Conservation (phyloP, 2,888 invertebrate species). For the Biston betularia region DNA sequence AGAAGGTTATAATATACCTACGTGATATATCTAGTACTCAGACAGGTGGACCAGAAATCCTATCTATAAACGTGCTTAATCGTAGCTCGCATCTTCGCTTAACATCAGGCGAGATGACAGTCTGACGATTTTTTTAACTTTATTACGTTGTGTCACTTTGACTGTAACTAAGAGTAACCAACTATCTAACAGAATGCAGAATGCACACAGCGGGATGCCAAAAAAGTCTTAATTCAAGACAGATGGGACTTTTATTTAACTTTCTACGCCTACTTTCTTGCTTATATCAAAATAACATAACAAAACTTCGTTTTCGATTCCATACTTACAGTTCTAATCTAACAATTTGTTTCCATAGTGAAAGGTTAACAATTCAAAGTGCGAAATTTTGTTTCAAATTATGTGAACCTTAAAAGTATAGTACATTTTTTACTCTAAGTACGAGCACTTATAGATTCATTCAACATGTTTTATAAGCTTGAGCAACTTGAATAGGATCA, state of each 20-base stretch:
- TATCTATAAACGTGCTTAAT: no score
- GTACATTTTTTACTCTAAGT: conserved; percentile 8
- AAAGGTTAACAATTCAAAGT: conserved; percentile 3
- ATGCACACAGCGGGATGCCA: no score
- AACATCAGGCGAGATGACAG: no score
- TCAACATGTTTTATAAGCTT: conserved; percentile 34
- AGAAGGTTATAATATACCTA: no score
- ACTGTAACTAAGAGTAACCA: no score
- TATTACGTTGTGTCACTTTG: no score
- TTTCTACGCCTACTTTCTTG: not conserved
- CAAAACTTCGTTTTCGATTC: conserved; percentile 9
- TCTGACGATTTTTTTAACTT: no score
- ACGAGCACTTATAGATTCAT: conserved; percentile 27
- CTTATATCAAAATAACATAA: not conserved
- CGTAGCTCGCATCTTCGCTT: no score
- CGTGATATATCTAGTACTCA: no score
- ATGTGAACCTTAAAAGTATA: conserved; percentile 17
- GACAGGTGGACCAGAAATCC: no score
- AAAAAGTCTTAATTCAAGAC: no score
- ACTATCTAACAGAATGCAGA: no score
- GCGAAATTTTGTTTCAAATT: conserved; percentile 11
- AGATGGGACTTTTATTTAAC: conserved; percentile 5
- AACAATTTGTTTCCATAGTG: conserved; percentile 9
- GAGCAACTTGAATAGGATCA: conserved; percentile 31
- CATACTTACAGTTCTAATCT: not conserved